Conservation (phyloP, 2,113 vertebrate genomes). For the Chrysemys picta region DNA sequence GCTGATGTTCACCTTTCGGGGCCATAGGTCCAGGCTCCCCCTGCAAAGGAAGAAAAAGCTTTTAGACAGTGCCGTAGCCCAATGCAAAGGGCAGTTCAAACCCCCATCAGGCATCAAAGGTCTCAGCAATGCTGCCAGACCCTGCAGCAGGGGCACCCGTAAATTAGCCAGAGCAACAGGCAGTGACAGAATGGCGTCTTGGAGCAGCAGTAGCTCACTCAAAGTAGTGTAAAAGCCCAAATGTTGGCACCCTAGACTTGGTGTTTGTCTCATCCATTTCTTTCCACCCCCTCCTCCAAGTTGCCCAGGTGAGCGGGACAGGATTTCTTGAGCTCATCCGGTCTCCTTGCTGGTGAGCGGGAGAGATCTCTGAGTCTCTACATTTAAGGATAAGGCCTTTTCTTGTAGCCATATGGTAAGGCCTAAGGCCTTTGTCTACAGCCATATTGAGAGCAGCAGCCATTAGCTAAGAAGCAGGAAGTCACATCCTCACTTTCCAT, state of each 20-base stretch:
- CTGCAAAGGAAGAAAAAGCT: too few species aligned
- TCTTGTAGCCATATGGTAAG: too few species aligned
- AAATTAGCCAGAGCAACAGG: background rate
- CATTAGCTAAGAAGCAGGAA: too few species aligned
- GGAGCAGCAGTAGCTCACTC: background rate
- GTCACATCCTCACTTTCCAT: too few species aligned
- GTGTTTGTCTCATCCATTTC: background rate
- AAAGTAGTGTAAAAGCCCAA: background rate
- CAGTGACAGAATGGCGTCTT: background rate
- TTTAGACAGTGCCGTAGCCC: too few species aligned
- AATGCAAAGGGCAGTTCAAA: too few species aligned
- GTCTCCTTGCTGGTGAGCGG: background rate
- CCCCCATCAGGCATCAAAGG: too few species aligned
- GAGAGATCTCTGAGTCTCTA: background rate
- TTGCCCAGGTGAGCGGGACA: background rate
- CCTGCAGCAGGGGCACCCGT: too few species aligned
- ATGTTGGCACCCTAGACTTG: background rate
- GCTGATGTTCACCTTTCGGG: slow-evolving; percentile 86
- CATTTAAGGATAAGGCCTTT: too few species aligned
- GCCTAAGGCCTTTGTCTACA: too few species aligned
- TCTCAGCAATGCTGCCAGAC: too few species aligned
- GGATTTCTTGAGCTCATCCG: background rate
- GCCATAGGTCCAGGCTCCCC: slow-evolving; percentile 76
- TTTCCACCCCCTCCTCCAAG: background rate
- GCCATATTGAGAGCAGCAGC: too few species aligned